Evolutionary conservation across 2,113 vertebrate species (phyloP).

Genomic region (Bujurquina vittata): DNA sequence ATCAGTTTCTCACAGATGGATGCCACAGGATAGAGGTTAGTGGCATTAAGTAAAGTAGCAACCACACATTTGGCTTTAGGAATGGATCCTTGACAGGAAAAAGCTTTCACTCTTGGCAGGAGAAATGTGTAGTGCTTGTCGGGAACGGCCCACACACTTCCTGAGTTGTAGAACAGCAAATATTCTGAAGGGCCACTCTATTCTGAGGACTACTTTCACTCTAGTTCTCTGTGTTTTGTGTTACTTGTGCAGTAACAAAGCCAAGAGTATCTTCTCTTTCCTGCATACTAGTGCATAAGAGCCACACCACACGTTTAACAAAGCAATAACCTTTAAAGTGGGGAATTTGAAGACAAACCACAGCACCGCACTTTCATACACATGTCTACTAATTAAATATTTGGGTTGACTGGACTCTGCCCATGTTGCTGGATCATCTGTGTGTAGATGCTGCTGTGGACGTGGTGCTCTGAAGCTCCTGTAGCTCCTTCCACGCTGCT

Average conservation of each 20-base stretch:
- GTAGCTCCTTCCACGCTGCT: not conserved
- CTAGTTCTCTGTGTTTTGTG: not conserved
- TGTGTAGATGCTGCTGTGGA: not conserved
- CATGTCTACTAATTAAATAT: not conserved
- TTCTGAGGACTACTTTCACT: constrained; percentile 8
- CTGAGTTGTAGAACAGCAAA: constrained; percentile 26
- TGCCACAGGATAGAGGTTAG: not conserved
- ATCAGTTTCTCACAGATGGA: not conserved
- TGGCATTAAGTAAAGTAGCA: constrained; percentile 17
- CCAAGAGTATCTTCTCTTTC: constrained; percentile 10
- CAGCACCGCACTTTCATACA: not conserved
- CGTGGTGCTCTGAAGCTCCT: not conserved
- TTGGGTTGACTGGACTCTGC: not conserved
- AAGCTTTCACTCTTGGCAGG: constrained; percentile 33
- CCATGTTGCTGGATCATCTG: not conserved
- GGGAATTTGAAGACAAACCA: not conserved
- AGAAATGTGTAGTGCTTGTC: constrained; percentile 4
- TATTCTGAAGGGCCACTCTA: constrained; percentile 19
- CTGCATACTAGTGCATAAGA: not conserved
- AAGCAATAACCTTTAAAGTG: not conserved
- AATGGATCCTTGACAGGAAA: constrained; percentile 48
- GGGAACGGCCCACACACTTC: constrained; percentile 61
- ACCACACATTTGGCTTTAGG: not conserved
- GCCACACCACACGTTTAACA: not conserved
- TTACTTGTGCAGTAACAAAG: not conserved